Evolutionary conservation across 2,888 invertebrate genomes (phyloP).

Genomic region (Mythimna lalbum): DNA sequence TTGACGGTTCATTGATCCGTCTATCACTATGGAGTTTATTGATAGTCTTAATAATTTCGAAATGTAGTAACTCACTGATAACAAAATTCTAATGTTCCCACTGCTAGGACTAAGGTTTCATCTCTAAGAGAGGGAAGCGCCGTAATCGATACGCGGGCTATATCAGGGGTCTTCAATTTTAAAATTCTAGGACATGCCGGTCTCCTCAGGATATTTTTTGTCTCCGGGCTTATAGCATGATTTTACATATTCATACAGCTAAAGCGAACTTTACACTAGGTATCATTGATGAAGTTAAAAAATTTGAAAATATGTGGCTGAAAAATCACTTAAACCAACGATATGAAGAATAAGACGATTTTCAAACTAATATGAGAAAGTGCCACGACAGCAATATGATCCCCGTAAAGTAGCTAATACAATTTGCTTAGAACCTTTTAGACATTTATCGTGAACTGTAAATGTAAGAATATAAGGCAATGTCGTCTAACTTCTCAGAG

Average conservation of each 20-base stretch:
- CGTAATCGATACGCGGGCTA: no score
- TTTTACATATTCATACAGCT: not conserved
- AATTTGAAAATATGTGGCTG: not conserved
- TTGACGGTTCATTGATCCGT: not conserved
- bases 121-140: no score
- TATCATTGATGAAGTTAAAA: not conserved
- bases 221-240: no score
- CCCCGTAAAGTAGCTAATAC: not conserved
- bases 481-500: conserved; percentile 5
- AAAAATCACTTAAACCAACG: not conserved
- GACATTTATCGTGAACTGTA: not conserved
- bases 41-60: not conserved
- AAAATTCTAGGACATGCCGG: no score
- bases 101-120: no score
- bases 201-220: no score
- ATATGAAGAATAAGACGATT: not conserved
- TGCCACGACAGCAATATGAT: not conserved
- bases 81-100: no score
- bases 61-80: no score
- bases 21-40: not conserved
- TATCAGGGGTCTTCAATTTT: no score
- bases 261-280: not conserved
- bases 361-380: not conserved
- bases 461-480: not conserved
- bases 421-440: not conserved